Evolutionary conservation across 2,113 vertebrate genomes (phyloP), one percentile per base, ranked within the genome.

Genomic region (Tympanuchus pallidicinctus): DNA sequence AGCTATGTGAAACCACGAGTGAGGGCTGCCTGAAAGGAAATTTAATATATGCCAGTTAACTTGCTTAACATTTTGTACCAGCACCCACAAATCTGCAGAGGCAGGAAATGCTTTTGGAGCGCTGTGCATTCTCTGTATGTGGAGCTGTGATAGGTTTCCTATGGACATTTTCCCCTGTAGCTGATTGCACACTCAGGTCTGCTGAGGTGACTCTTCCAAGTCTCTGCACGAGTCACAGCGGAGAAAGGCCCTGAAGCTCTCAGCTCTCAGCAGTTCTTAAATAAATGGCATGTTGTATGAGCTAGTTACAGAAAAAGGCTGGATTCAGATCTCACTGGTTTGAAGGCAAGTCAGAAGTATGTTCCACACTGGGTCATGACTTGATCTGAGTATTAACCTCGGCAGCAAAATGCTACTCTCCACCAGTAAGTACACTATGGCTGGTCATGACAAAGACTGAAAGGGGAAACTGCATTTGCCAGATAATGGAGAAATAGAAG

Each of bases 341-440:
- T 28, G n/a, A 76, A 43, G 16, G n/a, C 13, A 36, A 0, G 1
- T 59, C 48, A 80, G 17, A 8, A 13, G 1, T 48, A 22, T 82
- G 32, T 27, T 7, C 11, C 4, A 0, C 2, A 4, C 6, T 17
- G 6, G 30, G 32, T 27, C 14, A 82, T 32, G 63, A 4, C 14
- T 59, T 66, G n/a, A 77, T 45, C 40, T 66, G 15, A 45, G 38
- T 6, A 32, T 30, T 34, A 45, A 59, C 8, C 19, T 56, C 13
- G 47, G 28, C 34, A 75, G 36, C 30, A 67, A 78, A 88, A 81
- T 28, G 12, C 6, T 63, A 15, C 1, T 81, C 8, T 89, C 30
- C 27, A 56, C 16, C 21, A 21, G 11, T 32, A 34, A 79, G 69
- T 7, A 20, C 24, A 34, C 21, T 27, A 17, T 5, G 66, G 32